Base-by-base conservation (phyloP, 2,888 invertebrate genomes). In the Tiliacea citrago region DNA sequence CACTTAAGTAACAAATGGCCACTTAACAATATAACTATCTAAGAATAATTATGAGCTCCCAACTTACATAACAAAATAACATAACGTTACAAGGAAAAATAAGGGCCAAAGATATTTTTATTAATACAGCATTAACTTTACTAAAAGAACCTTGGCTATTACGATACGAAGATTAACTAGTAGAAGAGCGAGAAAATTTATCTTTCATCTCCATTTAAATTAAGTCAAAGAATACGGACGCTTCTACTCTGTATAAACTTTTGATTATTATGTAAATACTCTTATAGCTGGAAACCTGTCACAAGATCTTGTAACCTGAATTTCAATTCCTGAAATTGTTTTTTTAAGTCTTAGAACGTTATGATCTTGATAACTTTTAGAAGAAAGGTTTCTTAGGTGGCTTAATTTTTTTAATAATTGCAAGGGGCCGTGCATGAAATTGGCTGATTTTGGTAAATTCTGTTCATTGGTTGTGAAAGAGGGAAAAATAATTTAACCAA, bases 181-280 rank as follows among this genome's bases (percentile, higher is more conserved):
- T 29, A 58, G 35, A 55, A 55, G n/a, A 60, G 24, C 45, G 35
- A 49, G 67, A n/a, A 66, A 76, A 82, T 79, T 82, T 76, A 70
- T 76, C 66, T 70, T 79, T 62, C 77, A 79, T 79, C 66, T 76
- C 51, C 57, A 79, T 79, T 76, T 62, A 76, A 82, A 79, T 79
- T 53, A 82, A 70, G 57, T 76, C 69, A 63, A 67, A 42, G 60
- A 79, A 81, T 51, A 51, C 68, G 61, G 10, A 42, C 42, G 58
- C 58, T 66, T 72, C 65, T 72, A 57, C 49, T 77, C 57, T 57
- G 82, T 62, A 72, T 68, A 72, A 82, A 78, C 83, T 77, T 81
- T 65, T 81, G 65, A 72, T 81, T 82, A 77, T 77, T 81, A 78
- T 82, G 82, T 77, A 80, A 72, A 72, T 82, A 77, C 12, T 61